Evolutionary conservation across 2,113 vertebrate genomes (phyloP), one percentile per base, ranked within the genome.

Genomic region (Microcebus ravelobensis): DNA sequence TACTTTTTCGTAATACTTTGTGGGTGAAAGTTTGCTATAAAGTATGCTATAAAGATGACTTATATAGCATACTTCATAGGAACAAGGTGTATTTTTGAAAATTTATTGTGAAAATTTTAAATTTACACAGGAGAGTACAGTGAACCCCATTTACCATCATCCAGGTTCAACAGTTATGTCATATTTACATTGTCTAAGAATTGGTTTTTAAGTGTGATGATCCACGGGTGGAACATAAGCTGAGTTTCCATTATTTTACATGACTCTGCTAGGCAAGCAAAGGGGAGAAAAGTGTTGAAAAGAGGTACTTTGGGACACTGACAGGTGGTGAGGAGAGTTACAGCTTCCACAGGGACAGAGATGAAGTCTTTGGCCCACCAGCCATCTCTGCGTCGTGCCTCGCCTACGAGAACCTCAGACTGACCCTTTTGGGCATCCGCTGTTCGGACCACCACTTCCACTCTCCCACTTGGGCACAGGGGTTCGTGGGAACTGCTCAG

Each of bases 51-150:
- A 42, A 42, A 91, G 82, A 77, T 3, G 6, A 76, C 50, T 36
- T 76, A 73, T 2, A 63, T 1, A 87, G 42, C 65, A 95, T 42
- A n/a, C 29, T 83, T 87, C 45, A 74, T 1, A 63, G 91, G 39
- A 18, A 85, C n/a, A 39, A 39, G 23, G 2, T 8, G 15, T 45
- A n/a, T 59, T 87, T 73, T 65, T 4, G 31, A 29, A 50, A 73
- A 10, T 88, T 74, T 92, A 90, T 87, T 89, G 80, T 34, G 76
- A 83, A 84, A 89, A 91, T 36, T 21, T 55, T 76, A 81, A 55
- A 77, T 80, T 71, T 25, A 74, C 17, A 61, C 20, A 73, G 20
- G 45, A 55, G 3, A 73, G 20, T 50, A 20, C 36, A 57, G 27
- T 34, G 36, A 80, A 59, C 36, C 50, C 63, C 39, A 34, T 8